phyloP scores from a whole-genome alignment of 2,113 vertebrate species.

The Gallinago paraguaiae region DNA sequence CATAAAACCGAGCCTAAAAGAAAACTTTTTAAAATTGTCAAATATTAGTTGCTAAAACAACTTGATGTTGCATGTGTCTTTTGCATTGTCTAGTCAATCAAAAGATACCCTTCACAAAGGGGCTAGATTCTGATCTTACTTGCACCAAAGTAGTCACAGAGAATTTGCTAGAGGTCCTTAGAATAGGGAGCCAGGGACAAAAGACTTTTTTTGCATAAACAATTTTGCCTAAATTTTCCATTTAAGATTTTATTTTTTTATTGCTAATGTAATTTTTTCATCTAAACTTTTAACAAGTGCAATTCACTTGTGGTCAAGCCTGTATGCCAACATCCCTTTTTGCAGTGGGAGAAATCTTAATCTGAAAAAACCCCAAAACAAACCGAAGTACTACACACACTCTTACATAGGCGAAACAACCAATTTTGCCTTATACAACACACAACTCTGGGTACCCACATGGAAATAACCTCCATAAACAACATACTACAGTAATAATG shows the following conservation, averaged over 20 bases:
- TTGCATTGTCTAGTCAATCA: slow-evolving; percentile 32
- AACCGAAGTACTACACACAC: neutral
- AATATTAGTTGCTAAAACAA: slow-evolving; percentile 60
- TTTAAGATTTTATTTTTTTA: neutral
- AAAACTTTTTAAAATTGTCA: slow-evolving; percentile 55
- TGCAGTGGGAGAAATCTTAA: neutral
- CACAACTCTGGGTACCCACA: neutral
- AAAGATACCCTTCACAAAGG: neutral
- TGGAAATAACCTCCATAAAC: neutral
- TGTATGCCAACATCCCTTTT: neutral
- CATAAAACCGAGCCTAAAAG: slow-evolving; percentile 62
- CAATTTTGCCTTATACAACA: neutral
- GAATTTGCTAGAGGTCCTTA: neutral
- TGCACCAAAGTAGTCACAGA: neutral
- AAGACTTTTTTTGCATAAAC: neutral
- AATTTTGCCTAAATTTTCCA: neutral
- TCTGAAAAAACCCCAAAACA: neutral
- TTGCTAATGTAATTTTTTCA: neutral
- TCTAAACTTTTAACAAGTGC: slow-evolving; percentile 10
- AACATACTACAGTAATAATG: neutral
- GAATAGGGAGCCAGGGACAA: neutral
- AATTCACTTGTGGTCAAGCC: neutral
- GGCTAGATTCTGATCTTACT: neutral
- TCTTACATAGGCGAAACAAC: neutral
- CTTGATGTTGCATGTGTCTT: slow-evolving; percentile 21